A percentile compares a stretch with the other conserved stretches of the same genome.
phyloP scores from a whole-genome alignment of 1,140 invertebrate genomes.

The Drosophila nebulosa region DNA sequence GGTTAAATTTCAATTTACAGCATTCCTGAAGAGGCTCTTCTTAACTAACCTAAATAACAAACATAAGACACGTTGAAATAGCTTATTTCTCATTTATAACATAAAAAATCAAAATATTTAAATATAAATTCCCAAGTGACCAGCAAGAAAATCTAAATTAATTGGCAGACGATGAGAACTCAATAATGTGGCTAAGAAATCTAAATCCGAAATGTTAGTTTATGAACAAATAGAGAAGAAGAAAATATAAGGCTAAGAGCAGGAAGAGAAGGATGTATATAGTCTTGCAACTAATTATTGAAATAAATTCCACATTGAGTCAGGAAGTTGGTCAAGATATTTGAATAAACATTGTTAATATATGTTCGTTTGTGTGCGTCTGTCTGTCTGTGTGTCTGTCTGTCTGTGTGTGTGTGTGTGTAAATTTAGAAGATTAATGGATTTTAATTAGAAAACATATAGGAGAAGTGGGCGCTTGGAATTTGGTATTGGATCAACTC shows the following conservation, averaged over 20 bases:
- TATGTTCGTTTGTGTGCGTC: too few species aligned
- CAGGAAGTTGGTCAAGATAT: constrained; percentile 27
- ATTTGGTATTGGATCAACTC: constrained; percentile 16
- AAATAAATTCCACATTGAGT: constrained; percentile 55
- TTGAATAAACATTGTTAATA: not conserved
- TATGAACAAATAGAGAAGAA: not conserved
- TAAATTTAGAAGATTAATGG: constrained; percentile 68
- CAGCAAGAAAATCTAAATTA: not conserved
- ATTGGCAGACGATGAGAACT: not conserved
- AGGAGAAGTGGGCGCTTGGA: constrained; percentile 10
- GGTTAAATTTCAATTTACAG: too few species aligned
- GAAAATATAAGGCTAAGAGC: not conserved
- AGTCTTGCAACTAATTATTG: constrained; percentile 67
- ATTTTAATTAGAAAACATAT: constrained; percentile 65
- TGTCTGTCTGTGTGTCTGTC: not conserved
- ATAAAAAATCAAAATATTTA: not conserved
- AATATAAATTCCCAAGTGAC: not conserved
- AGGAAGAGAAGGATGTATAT: constrained; percentile 58
- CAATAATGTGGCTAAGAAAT: not conserved
- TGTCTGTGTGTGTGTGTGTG: not conserved
- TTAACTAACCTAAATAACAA: too few species aligned
- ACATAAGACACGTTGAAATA: too few species aligned
- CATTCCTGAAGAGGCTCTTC: too few species aligned
- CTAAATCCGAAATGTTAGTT: not conserved
- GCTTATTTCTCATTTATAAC: too few species aligned